A percentile compares a stretch with the other conserved stretches of the same genome.
Evolutionary conservation across 2,888 invertebrate species (phyloP).

Genomic region (Hyposoter dolosus): DNA sequence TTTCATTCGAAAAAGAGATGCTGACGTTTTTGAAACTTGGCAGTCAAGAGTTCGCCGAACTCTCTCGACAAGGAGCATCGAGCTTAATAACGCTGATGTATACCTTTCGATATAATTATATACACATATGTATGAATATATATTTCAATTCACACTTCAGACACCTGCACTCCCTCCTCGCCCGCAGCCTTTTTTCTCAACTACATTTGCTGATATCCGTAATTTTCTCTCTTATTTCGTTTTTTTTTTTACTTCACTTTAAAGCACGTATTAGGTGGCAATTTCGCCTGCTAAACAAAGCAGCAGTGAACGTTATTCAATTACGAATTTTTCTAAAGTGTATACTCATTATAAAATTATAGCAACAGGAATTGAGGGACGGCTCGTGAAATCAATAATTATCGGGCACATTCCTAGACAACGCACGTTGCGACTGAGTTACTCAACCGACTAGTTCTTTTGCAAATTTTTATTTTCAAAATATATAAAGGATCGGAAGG

Average conservation of each 20-base stretch:
- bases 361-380: neutral
- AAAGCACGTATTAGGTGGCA: neutral
- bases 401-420: neutral
- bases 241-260: slow-evolving; percentile 6
- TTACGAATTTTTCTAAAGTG: neutral
- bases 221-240: slow-evolving; percentile 31
- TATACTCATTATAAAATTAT: neutral
- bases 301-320: neutral
- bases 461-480: neutral
- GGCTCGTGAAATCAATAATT: neutral
- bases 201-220: slow-evolving; percentile 48
- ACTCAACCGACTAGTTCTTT: neutral
- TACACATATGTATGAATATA: slow-evolving; percentile 33
- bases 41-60: slow-evolving; percentile 61
- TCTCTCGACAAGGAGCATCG: slow-evolving; percentile 50
- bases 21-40: slow-evolving; percentile 64
- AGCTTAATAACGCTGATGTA: slow-evolving; percentile 58
- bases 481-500: neutral
- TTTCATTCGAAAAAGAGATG: slow-evolving; percentile 44
- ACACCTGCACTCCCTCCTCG: slow-evolving; percentile 57
- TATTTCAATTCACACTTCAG: slow-evolving; percentile 41
- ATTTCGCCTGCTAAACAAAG: neutral
- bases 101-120: slow-evolving; percentile 30
- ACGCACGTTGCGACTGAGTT: neutral
- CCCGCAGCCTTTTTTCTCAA: slow-evolving; percentile 51